Evolutionary conservation across 30 jellyfish, hydroid and myxozoan species (phyloP), one percentile per base, ranked within the genome.

Genomic region (Aurelia sp.): DNA sequence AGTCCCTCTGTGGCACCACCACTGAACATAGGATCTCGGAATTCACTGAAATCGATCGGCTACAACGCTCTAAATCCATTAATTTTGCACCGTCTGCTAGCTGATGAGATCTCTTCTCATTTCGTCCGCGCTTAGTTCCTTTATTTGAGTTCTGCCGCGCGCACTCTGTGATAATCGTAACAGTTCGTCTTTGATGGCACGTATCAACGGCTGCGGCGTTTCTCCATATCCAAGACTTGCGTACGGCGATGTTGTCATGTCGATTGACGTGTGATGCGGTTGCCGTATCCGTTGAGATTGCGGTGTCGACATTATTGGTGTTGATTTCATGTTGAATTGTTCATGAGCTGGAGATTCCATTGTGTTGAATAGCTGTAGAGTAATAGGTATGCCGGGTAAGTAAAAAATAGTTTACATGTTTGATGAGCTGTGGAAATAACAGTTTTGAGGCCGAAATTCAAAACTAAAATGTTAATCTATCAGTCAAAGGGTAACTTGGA

Each of bases 131-230:
- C 48, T 59, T 58, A 92, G 57, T 52, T 94, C 97, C 48, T 90
- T 72, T 18, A 94, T 87, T 72, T 80, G 68, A 38, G 96, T 89
- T 31, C 68, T 78, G 31, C 97, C 96, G 24, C 75, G 78, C 21
- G 95, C 88, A 31, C 20, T 69, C 31, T 90, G 97, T 33, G 99
- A 94, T 6, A 94, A 72, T 64, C 96, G 80, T 38, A 84, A 55
- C 18, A 94, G 96, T 66, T 94, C 99, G 7, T 89, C 99, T 74
- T 89, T 89, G 48, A 94, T 94, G 10, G 99, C 99, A 15, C 97
- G 90, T 57, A 94, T 94, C 7, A 94, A 78, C 5, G 99, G 99
- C 80, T 89, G 99, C 63, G 97, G 92, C 20, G 97, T 27, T 6
- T 77, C 80, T 10, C 90, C 87, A 24, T 60, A 58, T 4, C 73